phyloP scores from a whole-genome alignment of 1,140 invertebrate genomes.

The Saccostrea echinata region DNA sequence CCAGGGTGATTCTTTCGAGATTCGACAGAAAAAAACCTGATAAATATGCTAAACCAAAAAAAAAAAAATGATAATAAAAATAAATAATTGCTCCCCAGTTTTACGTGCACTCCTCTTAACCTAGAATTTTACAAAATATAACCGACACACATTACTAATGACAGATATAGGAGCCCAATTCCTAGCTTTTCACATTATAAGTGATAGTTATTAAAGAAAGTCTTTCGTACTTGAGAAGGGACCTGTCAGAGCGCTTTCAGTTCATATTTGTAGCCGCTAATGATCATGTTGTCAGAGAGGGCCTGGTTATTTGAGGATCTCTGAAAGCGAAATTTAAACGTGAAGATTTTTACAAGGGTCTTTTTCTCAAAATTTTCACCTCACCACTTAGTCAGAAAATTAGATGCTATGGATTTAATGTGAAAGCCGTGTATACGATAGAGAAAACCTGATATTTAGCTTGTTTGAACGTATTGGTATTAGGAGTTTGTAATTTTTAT shows the following conservation, averaged over 20 bases:
- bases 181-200: neutral
- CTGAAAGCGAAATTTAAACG: conserved; percentile 13
- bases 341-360: neutral
- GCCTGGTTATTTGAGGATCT: neutral
- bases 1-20: no score
- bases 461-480: neutral
- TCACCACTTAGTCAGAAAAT: neutral
- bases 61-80: neutral
- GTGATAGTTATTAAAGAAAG: neutral
- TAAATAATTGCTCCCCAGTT: neutral
- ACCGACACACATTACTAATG: neutral
- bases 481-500: neutral
- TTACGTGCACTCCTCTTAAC: neutral
- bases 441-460: neutral
- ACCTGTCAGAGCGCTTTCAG: neutral
- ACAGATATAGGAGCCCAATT: neutral
- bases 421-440: neutral
- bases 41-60: no score
- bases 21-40: no score
- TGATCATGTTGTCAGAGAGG: conserved; percentile 2
- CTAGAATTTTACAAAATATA: conserved; percentile 1
- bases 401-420: neutral
- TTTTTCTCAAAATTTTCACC: conserved; percentile 8
- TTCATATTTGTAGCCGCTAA: neutral
- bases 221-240: neutral